Percentiles rank a stretch among this genome's conserved stretches.
phyloP scores from a whole-genome alignment of 1,140 invertebrate genomes.

The Zaprionus davidi region DNA sequence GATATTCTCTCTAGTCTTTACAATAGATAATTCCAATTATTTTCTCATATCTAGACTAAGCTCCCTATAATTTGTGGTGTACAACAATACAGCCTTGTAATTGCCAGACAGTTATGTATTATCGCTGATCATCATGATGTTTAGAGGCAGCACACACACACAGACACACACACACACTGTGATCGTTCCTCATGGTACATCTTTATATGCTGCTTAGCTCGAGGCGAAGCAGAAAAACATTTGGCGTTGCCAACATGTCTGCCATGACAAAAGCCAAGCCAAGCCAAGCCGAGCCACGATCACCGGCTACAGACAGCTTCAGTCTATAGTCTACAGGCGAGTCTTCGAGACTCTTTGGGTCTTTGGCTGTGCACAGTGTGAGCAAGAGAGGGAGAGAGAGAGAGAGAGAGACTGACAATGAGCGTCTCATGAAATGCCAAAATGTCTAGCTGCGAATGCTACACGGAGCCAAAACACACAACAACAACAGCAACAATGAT shows the following conservation, averaged over 20 bases:
- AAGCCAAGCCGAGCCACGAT: constrained; percentile 1
- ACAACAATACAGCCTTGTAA: constrained; percentile 33
- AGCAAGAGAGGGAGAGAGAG: constrained; percentile 19
- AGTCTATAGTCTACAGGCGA: constrained; percentile 15
- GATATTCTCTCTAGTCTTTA: background rate
- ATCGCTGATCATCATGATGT: constrained; percentile 42
- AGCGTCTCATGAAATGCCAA: constrained; percentile 76
- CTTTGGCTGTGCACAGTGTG: background rate
- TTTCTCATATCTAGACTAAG: constrained; percentile 19
- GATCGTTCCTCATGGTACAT: constrained; percentile 58
- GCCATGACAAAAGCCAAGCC: constrained; percentile 74
- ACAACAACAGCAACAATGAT: constrained; percentile 65
- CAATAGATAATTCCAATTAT: constrained; percentile 12
- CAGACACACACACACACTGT: background rate
- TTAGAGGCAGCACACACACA: constrained; percentile 29
- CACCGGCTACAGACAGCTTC: constrained; percentile 13
- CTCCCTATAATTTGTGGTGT: constrained; percentile 22
- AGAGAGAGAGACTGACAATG: constrained; percentile 54
- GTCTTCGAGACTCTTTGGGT: background rate
- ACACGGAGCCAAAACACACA: constrained; percentile 47
- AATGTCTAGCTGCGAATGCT: constrained; percentile 78
- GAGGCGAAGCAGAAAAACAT: constrained; percentile 70
- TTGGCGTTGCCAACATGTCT: constrained; percentile 81
- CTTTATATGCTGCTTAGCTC: constrained; percentile 60
- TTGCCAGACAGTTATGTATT: constrained; percentile 32